Percentiles rank a stretch among this genome's conserved stretches.
Evolutionary conservation across 2,888 invertebrate species (phyloP).

Genomic region (Sarcophaga caerulescens): DNA sequence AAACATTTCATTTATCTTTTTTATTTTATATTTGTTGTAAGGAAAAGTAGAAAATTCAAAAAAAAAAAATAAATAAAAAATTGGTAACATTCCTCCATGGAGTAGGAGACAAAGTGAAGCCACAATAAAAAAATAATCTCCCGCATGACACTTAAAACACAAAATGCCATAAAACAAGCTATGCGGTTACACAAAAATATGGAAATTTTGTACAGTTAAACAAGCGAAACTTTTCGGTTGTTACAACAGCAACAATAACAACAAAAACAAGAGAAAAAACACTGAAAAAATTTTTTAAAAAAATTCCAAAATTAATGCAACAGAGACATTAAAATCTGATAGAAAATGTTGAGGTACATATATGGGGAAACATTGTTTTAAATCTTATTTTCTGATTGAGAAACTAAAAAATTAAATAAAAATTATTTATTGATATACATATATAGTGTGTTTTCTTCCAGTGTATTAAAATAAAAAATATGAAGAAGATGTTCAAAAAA

Average conservation of each 20-base stretch:
- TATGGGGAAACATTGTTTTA: no score
- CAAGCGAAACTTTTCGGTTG: neutral
- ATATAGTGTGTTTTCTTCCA: neutral
- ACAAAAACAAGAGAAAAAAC: neutral
- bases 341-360: no score
- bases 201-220: constrained; percentile 9
- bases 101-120: neutral
- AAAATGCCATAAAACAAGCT: constrained; percentile 31
- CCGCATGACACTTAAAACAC: constrained; percentile 32
- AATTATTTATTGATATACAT: no score
- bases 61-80: neutral
- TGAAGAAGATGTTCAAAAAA: constrained; percentile 12
- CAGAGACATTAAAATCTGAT: no score
- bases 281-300: constrained; percentile 8
- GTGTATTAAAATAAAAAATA: neutral
- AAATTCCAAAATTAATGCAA: neutral
- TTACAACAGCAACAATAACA: neutral
- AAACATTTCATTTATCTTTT: neutral
- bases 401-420: no score
- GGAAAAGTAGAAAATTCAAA: neutral
- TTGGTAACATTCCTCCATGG: neutral
- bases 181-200: constrained; percentile 3
- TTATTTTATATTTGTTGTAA: neutral
- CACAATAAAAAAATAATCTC: constrained; percentile 40
- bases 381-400: no score